Base-by-base conservation (phyloP, 2,113 vertebrate species). In the Cyanoderma ruficeps region DNA sequence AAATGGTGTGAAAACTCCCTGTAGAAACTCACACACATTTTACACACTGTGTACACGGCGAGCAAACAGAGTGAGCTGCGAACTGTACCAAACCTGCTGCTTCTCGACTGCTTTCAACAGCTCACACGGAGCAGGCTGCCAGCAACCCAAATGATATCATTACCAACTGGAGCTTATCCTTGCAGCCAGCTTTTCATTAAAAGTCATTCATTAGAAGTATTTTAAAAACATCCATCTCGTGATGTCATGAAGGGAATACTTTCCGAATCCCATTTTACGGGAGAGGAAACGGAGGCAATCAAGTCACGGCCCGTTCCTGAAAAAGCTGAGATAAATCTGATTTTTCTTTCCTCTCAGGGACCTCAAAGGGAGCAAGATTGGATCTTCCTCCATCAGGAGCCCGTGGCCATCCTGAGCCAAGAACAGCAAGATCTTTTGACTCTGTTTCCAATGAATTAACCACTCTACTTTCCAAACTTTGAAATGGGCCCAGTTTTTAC, bases 101-200 rank as follows among this genome's bases (percentile, higher is more conserved):
- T 68, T 46, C 33, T 18, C 64, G 60, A 53, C 6, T 42, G 89
- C 93, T 85, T 88, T 77, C 96, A 90, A n/a, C 74, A 69, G 74
- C 83, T 95, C 94, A 9, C 81, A 60, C 1, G 3, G 9, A 93
- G 68, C 25, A 25, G 50, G 78, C 13, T 8, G 90, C 71, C 94
- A 93, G 85, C 74, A 86, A 53, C 7, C 70, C 71, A 23, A 47
- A 86, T 87, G 70, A 91, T 74, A 69, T 83, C 88, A 93, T 86
- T 83, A 31, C 85, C 82, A 67, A 94, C 68, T 69, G 64, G 18
- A 64, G 82, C 57, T 90, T 52, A 15, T 13, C 87, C 92, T 60
- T 81, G 10, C 88, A 81, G 91, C 95, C 95, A 94, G 13, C 80
- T 63, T 76, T 60, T 96, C 95, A 89, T 95, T 94, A 95, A 94